Evolutionary conservation across 2,797 vertebrate species (phyloP), one percentile per base, ranked within the genome.

Genomic region (Muscicapa comitata): DNA sequence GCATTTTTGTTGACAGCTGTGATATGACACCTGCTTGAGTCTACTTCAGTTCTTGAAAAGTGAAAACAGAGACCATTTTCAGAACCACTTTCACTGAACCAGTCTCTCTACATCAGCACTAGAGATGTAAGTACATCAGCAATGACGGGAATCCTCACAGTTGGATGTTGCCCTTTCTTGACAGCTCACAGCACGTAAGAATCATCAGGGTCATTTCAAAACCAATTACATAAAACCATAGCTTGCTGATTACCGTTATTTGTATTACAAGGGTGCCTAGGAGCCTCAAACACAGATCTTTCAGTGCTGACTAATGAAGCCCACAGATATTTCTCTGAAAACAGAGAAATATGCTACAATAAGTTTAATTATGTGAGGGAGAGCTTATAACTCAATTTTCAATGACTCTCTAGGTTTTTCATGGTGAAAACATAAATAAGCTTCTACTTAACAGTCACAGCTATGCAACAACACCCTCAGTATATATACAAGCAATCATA

Each of bases 1-100:
- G 67, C 14, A 10, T 42, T 92, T 92, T 95, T 93, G 89, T 79
- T 67, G 94, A 97, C 6, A 33, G 75, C 66, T 94, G 20, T 85
- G 51, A 91, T 70, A 75, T 37, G 78, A 90, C 54, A 68, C 35
- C 78, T 79, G 68, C 6, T 48, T 47, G 12, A 92, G 33, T 23
- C 33, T 37, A 40, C 53, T 87, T 66, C 25, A 20, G 19, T 35
- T 70, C 72, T 63, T 77, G 75, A 42, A 86, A 92, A 88, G 88
- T 67, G 24, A 58, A 51, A 23, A 58, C 61, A 95, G 65, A 65
- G 79, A 90, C 31, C 0, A 0, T 84, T 74, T 86, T 51, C 31
- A 90, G 71, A 94, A 40, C 23, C 47, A 54, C 40, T 72, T 71
- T 26, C 55, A 70, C 38, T 66, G 81, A 78, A 59, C 73, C n/a